Base-by-base conservation (phyloP, 2,113 vertebrate genomes). In the Cairina moschata region DNA sequence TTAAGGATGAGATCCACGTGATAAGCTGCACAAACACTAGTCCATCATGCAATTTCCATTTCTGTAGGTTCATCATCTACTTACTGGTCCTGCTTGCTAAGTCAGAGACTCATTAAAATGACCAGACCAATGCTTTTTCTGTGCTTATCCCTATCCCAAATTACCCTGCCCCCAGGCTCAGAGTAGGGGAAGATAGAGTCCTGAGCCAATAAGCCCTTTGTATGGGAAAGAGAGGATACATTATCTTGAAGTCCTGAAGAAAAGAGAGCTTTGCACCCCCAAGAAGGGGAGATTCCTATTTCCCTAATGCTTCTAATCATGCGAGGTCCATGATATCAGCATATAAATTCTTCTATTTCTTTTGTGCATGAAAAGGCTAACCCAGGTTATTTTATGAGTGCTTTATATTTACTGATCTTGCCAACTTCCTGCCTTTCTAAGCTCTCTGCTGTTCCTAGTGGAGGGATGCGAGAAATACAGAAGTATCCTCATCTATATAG, bases 171-270 rank as follows among this genome's bases (percentile, higher is more conserved):
- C 90, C 68, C 72, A 81, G 95, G 94, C 95, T 95, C 88, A 58
- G 87, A 91, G 72, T 81, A 62, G 63, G 90, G 50, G 65, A 94
- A 91, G 84, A 96, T 93, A 94, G 93, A 69, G 83, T 74, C 91
- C 95, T 93, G 90, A 95, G 91, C 91, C 93, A 91, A 78, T 94
- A 96, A 96, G 69, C 90, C 95, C 63, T 96, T 94, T 96, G 94
- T 96, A 38, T 16, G 73, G 91, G 85, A 31, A 86, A 91, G 90
- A 77, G 94, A 95, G 91, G 91, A 83, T 71, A 71, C 90, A 88
- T 93, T 96, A 96, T 96, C 96, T 86, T 68, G 40, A 78, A 59
- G 63, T 50, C 75, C 87, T 88, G 90, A 90, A 96, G 91, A 94
- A 95, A 96, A 90, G 91, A 75, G 66, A 91, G 91, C 90, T 96